Evolutionary conservation across 1,140 invertebrate species (phyloP), one percentile per base, ranked within the genome.

Genomic region (Aricia agestis): DNA sequence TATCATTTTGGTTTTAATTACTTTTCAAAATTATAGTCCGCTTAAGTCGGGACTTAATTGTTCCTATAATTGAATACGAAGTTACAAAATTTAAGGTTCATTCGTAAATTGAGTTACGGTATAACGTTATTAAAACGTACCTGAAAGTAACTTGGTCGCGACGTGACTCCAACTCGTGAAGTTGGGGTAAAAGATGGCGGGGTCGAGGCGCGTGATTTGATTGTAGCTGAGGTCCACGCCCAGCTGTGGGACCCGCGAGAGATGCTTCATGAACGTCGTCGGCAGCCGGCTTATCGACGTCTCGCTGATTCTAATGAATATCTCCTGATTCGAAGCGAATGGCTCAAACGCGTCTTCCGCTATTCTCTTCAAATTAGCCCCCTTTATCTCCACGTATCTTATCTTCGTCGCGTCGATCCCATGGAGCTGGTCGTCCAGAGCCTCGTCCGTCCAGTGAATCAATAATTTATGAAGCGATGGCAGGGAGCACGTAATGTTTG

Each of bases 181-280:
- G 85, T 97, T 97, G 2, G 95, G 95, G 86, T 97, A 98, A 77
- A 97, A 95, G 36, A 96, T 94, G 17, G 96, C 95, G 36, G 96
- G 96, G 86, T 95, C 95, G 36, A 97, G 90, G 67, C 95, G 95
- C 67, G 95, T 94, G 75, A 97, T 94, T 89, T 95, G 94, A 92
- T 98, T 98, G 80, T 96, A 93, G 74, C 96, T 94, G 61, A 97
- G 92, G 83, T 97, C 97, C 61, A 98, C 92, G 3, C 95, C 95
- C n/a, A 97, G 92, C 83, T 97, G 95, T 0, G 96, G 95, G 71
- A 97, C 93, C 83, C 94, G 94, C 11, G 96, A 94, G 73, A 98
- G 92, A 65, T 95, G 93, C 15, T 95, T 93, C 86, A 98, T 96
- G 68, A 97, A 94, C 66, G 95, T 95, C 0, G 95, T 93, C 32